A percentile compares a stretch with the other conserved stretches of the same genome.
Conservation (phyloP, 2,888 invertebrate species). For the Mythimna albipuncta region DNA sequence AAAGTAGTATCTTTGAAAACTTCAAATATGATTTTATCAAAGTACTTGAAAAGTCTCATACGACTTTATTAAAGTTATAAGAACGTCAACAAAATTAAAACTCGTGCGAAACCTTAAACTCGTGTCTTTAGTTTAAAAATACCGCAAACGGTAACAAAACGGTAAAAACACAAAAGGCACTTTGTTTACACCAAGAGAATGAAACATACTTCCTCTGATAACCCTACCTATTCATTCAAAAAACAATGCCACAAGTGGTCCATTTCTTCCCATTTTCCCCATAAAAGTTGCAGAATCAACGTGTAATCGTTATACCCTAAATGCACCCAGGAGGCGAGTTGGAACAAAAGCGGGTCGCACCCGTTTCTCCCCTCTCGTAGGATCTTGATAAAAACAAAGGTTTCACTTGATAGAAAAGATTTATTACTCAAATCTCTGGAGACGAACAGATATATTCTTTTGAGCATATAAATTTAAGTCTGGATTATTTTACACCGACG, state of each 20-base stretch:
- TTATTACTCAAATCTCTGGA: constrained; percentile 82
- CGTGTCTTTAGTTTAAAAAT: constrained; percentile 6
- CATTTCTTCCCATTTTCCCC: constrained; percentile 46
- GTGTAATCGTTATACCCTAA: constrained; percentile 65
- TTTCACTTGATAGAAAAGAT: constrained; percentile 81
- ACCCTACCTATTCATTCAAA: constrained; percentile 46
- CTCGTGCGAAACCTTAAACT: neutral
- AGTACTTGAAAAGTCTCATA: neutral
- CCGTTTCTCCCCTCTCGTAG: constrained; percentile 56
- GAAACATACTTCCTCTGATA: constrained; percentile 37
- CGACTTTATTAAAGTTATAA: neutral
- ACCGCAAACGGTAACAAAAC: neutral
- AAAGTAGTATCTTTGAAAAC: neutral
- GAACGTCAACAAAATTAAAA: neutral
- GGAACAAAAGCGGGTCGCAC: constrained; percentile 63
- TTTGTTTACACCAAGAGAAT: constrained; percentile 9
- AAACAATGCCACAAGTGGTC: constrained; percentile 59
- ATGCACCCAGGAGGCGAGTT: constrained; percentile 71
- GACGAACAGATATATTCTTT: constrained; percentile 81
- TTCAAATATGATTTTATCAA: neutral
- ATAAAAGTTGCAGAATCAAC: constrained; percentile 63
- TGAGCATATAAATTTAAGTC: constrained; percentile 72
- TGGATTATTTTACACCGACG: constrained; percentile 63
- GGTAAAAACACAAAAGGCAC: neutral
- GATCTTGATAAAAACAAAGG: constrained; percentile 83